Conservation (phyloP, 35 echinoderm and acorn worm genomes). For the Ptychodera flava region DNA sequence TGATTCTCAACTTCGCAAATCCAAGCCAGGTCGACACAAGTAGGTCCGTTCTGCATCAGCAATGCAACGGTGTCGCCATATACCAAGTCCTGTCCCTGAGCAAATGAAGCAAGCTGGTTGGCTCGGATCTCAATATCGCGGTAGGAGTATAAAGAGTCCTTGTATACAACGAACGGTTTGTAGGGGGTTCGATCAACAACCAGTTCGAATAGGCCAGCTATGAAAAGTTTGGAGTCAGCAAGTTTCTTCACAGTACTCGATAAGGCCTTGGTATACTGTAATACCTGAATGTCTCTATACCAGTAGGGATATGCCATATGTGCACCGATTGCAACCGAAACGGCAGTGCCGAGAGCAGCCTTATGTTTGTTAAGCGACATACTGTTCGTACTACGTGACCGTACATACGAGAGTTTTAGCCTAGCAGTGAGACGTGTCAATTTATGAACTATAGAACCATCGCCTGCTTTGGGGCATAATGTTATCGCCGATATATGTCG, state of each 20-base stretch:
- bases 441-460: no score
- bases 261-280: neutral
- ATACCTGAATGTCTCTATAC: neutral
- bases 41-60: constrained; percentile 72
- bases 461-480: no score
- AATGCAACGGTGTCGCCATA: constrained; percentile 52
- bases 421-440: no score
- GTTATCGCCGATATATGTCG: no score
- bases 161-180: constrained; percentile 55
- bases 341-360: neutral
- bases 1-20: constrained; percentile 58
- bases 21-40: constrained; percentile 48
- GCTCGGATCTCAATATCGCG: constrained; percentile 44
- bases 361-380: neutral
- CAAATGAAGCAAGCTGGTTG: constrained; percentile 53
- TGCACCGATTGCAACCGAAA: neutral
- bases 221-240: neutral
- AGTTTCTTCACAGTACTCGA: neutral
- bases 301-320: neutral
- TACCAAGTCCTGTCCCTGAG: neutral
- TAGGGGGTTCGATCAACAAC: constrained; percentile 31
- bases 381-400: no score
- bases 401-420: no score
- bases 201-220: constrained; percentile 58
- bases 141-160: constrained; percentile 53